Evolutionary conservation across 2,113 vertebrate genomes (phyloP).

Genomic region (Aegypius monachus): DNA sequence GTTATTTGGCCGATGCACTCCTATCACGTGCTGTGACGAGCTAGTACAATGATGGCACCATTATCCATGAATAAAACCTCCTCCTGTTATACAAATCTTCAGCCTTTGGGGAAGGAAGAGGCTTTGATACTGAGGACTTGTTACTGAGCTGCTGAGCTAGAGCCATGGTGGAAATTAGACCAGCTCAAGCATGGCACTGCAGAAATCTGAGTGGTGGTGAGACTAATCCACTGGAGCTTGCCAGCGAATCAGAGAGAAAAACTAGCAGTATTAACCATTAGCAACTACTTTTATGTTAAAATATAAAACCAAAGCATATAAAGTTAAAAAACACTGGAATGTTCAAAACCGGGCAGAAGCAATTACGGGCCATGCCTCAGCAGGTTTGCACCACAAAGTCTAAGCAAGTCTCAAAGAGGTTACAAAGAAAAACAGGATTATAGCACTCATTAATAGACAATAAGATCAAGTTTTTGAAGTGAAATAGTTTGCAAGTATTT

Average conservation of each 20-base stretch:
- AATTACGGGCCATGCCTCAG: neutral
- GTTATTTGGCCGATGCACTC: too few relatives aligned
- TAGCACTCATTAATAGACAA: neutral
- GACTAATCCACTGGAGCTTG: neutral
- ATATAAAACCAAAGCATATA: neutral
- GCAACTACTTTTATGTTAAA: neutral
- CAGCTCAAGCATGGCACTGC: neutral
- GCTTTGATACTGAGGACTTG: neutral
- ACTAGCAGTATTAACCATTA: neutral
- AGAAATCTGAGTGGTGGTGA: neutral
- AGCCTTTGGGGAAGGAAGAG: neutral
- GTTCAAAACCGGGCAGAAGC: neutral
- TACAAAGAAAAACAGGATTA: neutral
- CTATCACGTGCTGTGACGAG: accelerated
- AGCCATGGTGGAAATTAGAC: accelerated
- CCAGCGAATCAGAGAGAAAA: neutral
- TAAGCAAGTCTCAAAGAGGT: neutral
- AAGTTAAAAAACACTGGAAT: neutral
- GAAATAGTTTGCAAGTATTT: neutral
- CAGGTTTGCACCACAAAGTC: neutral
- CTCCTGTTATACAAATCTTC: neutral
- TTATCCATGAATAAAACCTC: neutral
- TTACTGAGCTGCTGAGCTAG: neutral
- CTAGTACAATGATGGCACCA: accelerated
- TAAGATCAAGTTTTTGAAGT: neutral